These are phyloP conservation scores for Teleogryllus occipitalis DNA, from an alignment of 1,140 invertebrate species.

Conservation along the genomic window DNA sequence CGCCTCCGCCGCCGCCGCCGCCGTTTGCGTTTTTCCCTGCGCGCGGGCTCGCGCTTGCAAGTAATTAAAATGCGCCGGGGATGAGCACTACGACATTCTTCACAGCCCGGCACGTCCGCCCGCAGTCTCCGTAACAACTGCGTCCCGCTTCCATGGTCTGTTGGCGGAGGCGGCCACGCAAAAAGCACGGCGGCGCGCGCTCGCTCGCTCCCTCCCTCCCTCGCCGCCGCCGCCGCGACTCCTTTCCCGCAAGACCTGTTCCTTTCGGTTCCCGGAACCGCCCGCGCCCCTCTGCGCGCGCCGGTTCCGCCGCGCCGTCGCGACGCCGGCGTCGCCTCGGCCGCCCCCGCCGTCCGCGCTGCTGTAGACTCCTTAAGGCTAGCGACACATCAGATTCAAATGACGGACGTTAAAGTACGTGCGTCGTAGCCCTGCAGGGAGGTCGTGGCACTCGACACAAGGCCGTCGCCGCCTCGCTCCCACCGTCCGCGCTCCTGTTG, in stretches of 20 bases:
- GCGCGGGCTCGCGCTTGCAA: not conserved
- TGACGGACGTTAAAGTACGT: too few species aligned
- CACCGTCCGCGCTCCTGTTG: too few species aligned
- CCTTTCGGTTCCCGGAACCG: not conserved
- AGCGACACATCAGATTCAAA: too few species aligned
- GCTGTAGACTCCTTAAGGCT: too few species aligned
- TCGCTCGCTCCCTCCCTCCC: not conserved
- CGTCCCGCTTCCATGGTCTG: not conserved
- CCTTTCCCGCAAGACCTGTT: not conserved
- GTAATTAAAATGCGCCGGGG: not conserved
- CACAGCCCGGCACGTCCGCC: not conserved
- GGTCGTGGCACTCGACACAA: too few species aligned
- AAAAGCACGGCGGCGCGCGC: not conserved
- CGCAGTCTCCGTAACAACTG: not conserved
- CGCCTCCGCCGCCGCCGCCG: too few species aligned
- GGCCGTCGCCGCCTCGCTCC: too few species aligned
- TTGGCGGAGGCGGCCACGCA: not conserved
- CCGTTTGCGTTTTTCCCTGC: not conserved
- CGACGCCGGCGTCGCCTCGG: too few species aligned
- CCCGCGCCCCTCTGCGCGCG: too few species aligned
- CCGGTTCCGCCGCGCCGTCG: not conserved
- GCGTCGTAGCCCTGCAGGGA: too few species aligned
- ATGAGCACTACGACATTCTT: not conserved
- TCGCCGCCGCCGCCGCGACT: not conserved
- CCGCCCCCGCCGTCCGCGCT: not conserved